Conservation (phyloP, 2,113 vertebrate species). For the Malurus cyaneus region DNA sequence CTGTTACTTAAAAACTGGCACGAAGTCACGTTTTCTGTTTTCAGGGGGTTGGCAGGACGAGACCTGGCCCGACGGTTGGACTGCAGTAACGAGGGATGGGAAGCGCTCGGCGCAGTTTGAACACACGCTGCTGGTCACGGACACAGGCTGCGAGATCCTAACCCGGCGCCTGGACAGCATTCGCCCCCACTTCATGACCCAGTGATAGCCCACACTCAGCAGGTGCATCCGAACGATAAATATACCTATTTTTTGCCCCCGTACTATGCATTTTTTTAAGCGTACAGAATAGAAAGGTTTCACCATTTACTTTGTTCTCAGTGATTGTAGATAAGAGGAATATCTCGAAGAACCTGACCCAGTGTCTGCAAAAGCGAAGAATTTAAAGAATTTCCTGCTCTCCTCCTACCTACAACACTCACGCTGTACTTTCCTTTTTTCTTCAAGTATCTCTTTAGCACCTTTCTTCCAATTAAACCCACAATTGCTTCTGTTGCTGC, state of each 20-base stretch:
- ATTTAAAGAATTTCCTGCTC: conserved; percentile 52
- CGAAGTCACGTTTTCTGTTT: not conserved
- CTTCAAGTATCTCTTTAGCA: conserved; percentile 51
- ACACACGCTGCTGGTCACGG: conserved; percentile 94
- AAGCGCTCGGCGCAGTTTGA: conserved; percentile 98
- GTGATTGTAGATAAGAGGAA: conserved; percentile 64
- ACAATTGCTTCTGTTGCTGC: conserved; percentile 59
- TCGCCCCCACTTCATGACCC: conserved; percentile 89
- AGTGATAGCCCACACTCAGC: conserved; percentile 74
- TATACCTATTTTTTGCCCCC: not conserved
- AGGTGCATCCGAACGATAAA: not conserved
- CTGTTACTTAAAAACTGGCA: not conserved
- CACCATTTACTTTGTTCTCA: conserved; percentile 66
- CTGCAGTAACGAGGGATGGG: conserved; percentile 92
- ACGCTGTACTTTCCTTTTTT: not conserved
- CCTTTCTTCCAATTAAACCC: conserved; percentile 49
- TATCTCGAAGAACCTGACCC: conserved; percentile 56
- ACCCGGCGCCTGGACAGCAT: conserved; percentile 86
- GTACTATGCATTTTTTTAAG: conserved; percentile 67
- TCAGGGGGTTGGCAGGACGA: conserved; percentile 97
- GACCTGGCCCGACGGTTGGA: conserved; percentile 98
- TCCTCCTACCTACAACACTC: conserved; percentile 42
- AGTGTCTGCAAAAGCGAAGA: conserved; percentile 60
- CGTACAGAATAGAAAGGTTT: conserved; percentile 69
- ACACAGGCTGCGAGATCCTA: conserved; percentile 94